Evolutionary conservation across 1,140 invertebrate species (phyloP).

Genomic region (Periplaneta americana): DNA sequence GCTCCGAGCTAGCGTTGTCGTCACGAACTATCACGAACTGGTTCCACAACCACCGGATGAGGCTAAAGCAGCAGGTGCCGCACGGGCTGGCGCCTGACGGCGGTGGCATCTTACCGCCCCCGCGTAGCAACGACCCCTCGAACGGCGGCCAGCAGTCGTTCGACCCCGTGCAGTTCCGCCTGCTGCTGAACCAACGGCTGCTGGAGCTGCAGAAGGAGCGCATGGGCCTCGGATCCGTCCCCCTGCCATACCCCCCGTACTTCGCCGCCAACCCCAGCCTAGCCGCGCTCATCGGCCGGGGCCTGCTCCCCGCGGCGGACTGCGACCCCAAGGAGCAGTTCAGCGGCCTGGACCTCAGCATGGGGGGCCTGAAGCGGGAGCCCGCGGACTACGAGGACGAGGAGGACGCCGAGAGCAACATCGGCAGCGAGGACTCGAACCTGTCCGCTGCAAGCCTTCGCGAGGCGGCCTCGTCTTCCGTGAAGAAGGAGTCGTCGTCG

Average conservation of each 20-base stretch:
- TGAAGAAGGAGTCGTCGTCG: conserved; percentile 38
- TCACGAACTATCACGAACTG: conserved; percentile 97
- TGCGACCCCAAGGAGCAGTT: conserved; percentile 63
- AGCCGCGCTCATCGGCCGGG: conserved; percentile 61
- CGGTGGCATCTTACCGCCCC: conserved; percentile 58
- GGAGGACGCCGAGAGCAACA: conserved; percentile 65
- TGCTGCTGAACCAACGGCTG: conserved; percentile 80
- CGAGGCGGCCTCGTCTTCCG: conserved; percentile 32
- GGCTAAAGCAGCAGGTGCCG: conserved; percentile 85
- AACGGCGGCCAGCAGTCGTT: conserved; percentile 51
- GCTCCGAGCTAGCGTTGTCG: conserved; percentile 84
- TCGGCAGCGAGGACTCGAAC: conserved; percentile 68
- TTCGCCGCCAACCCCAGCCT: conserved; percentile 65
- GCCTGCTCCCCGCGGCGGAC: conserved; percentile 46
- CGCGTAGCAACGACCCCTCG: conserved; percentile 56
- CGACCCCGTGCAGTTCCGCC: conserved; percentile 84
- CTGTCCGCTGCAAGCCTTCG: conserved; percentile 27
- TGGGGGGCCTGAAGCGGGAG: conserved; percentile 69
- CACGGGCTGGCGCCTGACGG: conserved; percentile 46
- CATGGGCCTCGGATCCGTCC: conserved; percentile 50
- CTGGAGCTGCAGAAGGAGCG: conserved; percentile 79
- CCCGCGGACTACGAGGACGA: conserved; percentile 60
- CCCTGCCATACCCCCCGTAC: conserved; percentile 67
- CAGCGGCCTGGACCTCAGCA: conserved; percentile 72
- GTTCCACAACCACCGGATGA: conserved; percentile 99